Percentiles rank a stretch among this genome's conserved stretches.
These are phyloP conservation scores for Silurus meridionalis DNA, from an alignment of 2,113 vertebrate species.

Conservation along the genomic window DNA sequence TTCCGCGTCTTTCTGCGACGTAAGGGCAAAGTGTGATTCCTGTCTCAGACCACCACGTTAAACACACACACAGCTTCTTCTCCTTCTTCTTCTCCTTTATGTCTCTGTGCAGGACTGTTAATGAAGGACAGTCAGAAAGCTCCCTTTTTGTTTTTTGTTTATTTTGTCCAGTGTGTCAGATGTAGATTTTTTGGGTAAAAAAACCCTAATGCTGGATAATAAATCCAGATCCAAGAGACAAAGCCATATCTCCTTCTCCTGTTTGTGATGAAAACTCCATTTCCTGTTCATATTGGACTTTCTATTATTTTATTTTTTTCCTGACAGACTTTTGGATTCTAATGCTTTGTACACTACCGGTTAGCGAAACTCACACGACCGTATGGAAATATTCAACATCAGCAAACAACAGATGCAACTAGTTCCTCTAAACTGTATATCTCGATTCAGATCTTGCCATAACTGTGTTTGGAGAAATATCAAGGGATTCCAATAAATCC, in stretches of 20 bases:
- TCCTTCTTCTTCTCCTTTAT: not conserved
- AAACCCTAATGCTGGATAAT: slow-evolving; percentile 44
- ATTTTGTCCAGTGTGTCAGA: slow-evolving; percentile 25
- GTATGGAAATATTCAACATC: slow-evolving; percentile 65
- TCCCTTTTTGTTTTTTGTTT: not conserved
- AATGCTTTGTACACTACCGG: slow-evolving; percentile 75
- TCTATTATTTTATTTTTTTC: slow-evolving; percentile 46
- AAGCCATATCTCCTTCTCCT: slow-evolving; percentile 70
- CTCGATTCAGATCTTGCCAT: slow-evolving; percentile 76
- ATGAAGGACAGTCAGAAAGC: not conserved
- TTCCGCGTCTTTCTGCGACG: slow-evolving; percentile 42
- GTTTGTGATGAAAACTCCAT: slow-evolving; percentile 63
- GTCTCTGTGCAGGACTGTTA: slow-evolving; percentile 26
- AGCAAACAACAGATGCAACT: slow-evolving; percentile 62
- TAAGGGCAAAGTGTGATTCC: slow-evolving; percentile 38
- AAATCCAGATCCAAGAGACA: slow-evolving; percentile 63
- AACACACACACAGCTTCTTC: slow-evolving; percentile 15
- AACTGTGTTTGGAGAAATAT: slow-evolving; percentile 76
- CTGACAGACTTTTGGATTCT: slow-evolving; percentile 66
- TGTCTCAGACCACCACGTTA: slow-evolving; percentile 22
- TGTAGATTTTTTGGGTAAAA: slow-evolving; percentile 21
- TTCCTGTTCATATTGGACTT: slow-evolving; percentile 62
- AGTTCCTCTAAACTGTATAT: slow-evolving; percentile 71
- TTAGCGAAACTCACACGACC: slow-evolving; percentile 64
- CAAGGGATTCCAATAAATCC: slow-evolving; percentile 77